Percentiles rank a stretch among this genome's conserved stretches.
phyloP scores from a whole-genome alignment of 2,888 invertebrate genomes.

The Cantharis flavilabris region DNA sequence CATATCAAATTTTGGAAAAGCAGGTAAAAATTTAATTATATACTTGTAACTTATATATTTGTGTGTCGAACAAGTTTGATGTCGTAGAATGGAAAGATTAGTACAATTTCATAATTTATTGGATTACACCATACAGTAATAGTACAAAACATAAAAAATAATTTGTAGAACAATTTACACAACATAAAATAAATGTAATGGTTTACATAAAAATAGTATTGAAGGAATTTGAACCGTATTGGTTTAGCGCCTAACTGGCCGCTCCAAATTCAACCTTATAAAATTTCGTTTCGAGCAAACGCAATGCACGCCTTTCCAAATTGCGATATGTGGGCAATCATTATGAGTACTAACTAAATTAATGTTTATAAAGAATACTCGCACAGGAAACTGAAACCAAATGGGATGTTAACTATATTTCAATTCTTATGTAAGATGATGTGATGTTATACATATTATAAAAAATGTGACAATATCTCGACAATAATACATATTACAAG shows the following conservation, averaged over 20 bases:
- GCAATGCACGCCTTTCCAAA: conserved; percentile 28
- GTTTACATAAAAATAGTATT: background rate
- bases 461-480: conserved; percentile 20
- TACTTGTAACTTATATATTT: background rate
- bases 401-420: conserved; percentile 20
- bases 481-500: conserved; percentile 27
- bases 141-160: background rate
- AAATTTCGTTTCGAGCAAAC: conserved; percentile 8
- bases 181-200: background rate
- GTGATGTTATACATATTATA: conserved; percentile 25
- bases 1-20: background rate
- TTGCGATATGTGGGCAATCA: conserved; percentile 47
- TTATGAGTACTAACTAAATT: conserved; percentile 41
- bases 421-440: conserved; percentile 25
- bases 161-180: background rate
- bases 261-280: background rate
- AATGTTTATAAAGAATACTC: conserved; percentile 24
- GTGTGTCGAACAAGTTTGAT: background rate
- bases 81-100: background rate
- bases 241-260: background rate
- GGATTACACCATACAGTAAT: background rate
- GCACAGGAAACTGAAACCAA: conserved; percentile 19
- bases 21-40: background rate
- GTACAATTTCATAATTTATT: background rate
- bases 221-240: background rate